Evolutionary conservation across 1,140 invertebrate genomes (phyloP), one percentile per base, ranked within the genome.

Genomic region (Cydia strobilella): DNA sequence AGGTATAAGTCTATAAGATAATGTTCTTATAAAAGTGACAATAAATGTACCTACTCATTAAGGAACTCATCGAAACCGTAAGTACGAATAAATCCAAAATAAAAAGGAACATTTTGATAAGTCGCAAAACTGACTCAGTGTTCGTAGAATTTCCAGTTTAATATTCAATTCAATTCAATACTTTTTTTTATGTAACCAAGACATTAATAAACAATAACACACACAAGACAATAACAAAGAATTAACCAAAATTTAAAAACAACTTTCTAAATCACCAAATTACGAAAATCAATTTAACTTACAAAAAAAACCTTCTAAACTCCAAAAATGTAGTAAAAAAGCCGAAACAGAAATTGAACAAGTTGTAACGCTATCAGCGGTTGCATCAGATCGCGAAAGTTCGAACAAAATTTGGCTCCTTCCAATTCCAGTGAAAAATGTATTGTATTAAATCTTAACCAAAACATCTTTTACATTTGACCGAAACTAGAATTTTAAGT

Each of bases 381-480:
- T 69, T 42, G 65, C 65, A 69, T 69, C 65, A 69, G 65, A 10
- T 69, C 65, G 27, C 13, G 65, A 69, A 69, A 31, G 27, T 69
- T 69, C 65, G 31, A 31, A 25, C 27, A 69, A 39, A 9, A 23
- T 69, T 35, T 69, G 6, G 65, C 7, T 42, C 23, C 63, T n/a
- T 66, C 59, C 25, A 66, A 35, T 18, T n/a, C 51, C 15, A 23
- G 12, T 31, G 31, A 35, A 69, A 6, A 31, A 39, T 18, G 25
- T 69, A 69, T 18, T 69, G 27, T 13, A 69, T 42, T 20, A 39
- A 39, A n/a, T 69, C 5, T 39, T 13, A 39, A 20, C 5, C 63
- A 35, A 31, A 66, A 66, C 63, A 54, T 54, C 51, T 54, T 54
- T 54, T 54, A 54, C 51, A 18, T 54, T 54, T 45, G 12, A 45